Evolutionary conservation across 1,140 invertebrate species (phyloP).

Genomic region (Triops longicaudatus): DNA sequence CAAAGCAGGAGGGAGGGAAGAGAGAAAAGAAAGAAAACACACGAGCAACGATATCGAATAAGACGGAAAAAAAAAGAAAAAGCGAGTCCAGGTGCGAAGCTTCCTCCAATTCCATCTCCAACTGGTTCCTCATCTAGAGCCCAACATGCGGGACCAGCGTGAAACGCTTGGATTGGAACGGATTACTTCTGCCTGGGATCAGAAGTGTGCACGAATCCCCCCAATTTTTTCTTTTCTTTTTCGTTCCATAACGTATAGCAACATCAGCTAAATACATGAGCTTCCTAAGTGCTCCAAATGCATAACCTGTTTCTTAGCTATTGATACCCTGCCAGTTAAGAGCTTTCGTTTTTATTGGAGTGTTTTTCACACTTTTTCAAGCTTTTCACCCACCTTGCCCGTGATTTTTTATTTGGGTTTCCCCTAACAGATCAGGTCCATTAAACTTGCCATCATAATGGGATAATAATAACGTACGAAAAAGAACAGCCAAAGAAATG

Average conservation of each 20-base stretch:
- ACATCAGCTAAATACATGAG: neutral
- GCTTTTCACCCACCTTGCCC: neutral
- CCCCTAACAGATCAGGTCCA: neutral
- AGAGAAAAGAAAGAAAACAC: neutral
- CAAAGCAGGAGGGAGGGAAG: neutral
- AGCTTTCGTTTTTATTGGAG: neutral
- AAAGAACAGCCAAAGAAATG: too few species aligned
- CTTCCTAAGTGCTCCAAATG: neutral
- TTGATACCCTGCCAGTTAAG: neutral
- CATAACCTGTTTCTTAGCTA: constrained; percentile 8
- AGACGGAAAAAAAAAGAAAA: neutral
- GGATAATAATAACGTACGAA: too few species aligned
- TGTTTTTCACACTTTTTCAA: neutral
- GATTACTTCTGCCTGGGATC: neutral
- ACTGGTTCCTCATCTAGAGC: constrained; percentile 6
- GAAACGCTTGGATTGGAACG: constrained; percentile 13
- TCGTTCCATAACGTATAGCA: neutral
- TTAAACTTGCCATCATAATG: neutral
- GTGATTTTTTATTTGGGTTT: neutral
- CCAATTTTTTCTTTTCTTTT: neutral
- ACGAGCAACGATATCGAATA: neutral
- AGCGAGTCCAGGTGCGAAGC: neutral
- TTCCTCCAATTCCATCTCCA: constrained; percentile 7
- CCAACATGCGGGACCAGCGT: constrained; percentile 13
- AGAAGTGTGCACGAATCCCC: neutral